Base-by-base conservation (phyloP, 2,888 invertebrate species). In the Cephus runcator region DNA sequence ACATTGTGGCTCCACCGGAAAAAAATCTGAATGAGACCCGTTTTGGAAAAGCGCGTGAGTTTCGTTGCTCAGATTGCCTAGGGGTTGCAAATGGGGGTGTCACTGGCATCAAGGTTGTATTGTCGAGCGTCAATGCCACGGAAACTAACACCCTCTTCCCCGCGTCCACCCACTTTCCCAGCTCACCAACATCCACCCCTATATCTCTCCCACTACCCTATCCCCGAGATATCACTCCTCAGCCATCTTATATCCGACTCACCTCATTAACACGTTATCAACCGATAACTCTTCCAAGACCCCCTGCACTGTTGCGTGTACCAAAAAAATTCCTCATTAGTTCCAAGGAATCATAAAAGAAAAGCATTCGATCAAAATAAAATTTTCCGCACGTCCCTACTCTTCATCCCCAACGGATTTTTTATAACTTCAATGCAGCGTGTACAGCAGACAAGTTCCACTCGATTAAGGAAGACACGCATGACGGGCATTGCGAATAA, bases 41-140 rank as follows among this genome's bases (percentile, higher is more conserved):
- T 80, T 83, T 82, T 81, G 86, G 83, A 23, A 75, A 11, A 77
- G 73, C 30, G 71, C 36, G 69, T 35, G 36, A 74, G 56, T 73
- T 77, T 68, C 35, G 80, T 34, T 69, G 77, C 31, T 77, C 80
- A 81, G 82, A 82, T 83, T 81, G 80, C 82, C 82, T 81, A 85
- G 82, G 86, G 84, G 85, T 85, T 87, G 87, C 85, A 87, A 88
- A 88, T 87, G 85, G 86, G 85, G 85, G 86, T 88, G 88, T 87
- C 88, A 85, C 75, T 23, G 87, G 85, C 89, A 90, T 91, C 89
- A 87, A 83, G 81, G 84, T 83, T 88, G 88, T 90, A 91, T 91
- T 91, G 91, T 91, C 85, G 83, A 82, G 85, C 88, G 88, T 90
- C 90, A 90, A 91, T 91, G 89, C 88, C 85, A 86, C 90, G 90